These are phyloP conservation scores for Microplitis manilae DNA, from an alignment of 2,888 invertebrate species.

Conservation along the genomic window DNA sequence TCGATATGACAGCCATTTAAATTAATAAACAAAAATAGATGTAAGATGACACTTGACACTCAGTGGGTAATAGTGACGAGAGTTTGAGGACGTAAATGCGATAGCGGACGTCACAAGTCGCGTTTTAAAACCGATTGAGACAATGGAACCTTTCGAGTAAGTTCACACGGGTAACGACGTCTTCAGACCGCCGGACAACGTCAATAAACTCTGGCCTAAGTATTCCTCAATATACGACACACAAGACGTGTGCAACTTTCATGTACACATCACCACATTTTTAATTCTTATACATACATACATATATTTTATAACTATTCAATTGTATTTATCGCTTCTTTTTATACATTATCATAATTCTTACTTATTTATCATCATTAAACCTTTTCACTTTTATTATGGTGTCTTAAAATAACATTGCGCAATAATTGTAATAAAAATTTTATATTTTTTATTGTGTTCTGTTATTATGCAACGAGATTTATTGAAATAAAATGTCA, in stretches of 20 bases:
- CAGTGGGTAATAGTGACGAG: conserved; percentile 36
- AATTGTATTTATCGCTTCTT: too few relatives aligned
- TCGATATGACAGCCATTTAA: too few relatives aligned
- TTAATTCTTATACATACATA: not conserved
- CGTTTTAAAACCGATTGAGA: conserved; percentile 52
- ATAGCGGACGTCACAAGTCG: conserved; percentile 8
- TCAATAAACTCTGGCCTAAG: conserved; percentile 48
- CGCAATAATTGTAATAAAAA: too few relatives aligned
- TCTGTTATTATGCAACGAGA: too few relatives aligned
- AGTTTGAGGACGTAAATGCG: conserved; percentile 39
- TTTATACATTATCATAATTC: too few relatives aligned
- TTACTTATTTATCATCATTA: too few relatives aligned
- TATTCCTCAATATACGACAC: not conserved
- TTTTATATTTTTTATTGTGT: too few relatives aligned
- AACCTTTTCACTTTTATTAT: too few relatives aligned
- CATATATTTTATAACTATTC: not conserved
- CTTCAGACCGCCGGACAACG: conserved; percentile 39
- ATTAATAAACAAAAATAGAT: conserved; percentile 61
- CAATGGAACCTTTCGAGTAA: conserved; percentile 51
- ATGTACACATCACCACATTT: too few relatives aligned
- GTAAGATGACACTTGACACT: conserved; percentile 68
- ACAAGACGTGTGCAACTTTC: not conserved
- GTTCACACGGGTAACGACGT: conserved; percentile 55
- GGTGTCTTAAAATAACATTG: too few relatives aligned
- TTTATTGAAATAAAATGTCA: too few relatives aligned